A percentile compares a stretch with the other conserved stretches of the same genome.
phyloP scores from a whole-genome alignment of 2,113 vertebrate species.

The Piaya cayana region DNA sequence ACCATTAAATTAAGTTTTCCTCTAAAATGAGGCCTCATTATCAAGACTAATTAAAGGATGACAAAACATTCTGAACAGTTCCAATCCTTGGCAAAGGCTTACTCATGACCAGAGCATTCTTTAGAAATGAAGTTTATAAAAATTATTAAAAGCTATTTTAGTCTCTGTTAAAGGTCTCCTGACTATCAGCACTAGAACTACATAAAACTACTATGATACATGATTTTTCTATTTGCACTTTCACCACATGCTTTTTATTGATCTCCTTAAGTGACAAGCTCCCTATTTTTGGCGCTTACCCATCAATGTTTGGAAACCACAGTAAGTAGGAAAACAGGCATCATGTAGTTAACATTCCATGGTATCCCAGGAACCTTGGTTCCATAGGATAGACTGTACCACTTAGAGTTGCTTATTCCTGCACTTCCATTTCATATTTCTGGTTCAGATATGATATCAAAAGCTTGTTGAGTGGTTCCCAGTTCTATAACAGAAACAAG shows the following conservation, averaged over 20 bases:
- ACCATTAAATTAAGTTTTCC: slow-evolving; percentile 68
- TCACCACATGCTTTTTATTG: not conserved
- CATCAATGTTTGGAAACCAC: not conserved
- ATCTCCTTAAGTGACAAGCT: not conserved
- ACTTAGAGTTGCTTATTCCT: not conserved
- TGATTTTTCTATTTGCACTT: not conserved
- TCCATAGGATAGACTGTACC: not conserved
- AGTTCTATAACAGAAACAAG: not conserved
- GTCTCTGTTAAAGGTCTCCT: slow-evolving; percentile 31
- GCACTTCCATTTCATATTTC: not conserved
- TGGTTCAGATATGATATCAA: not conserved
- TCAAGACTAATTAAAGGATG: slow-evolving; percentile 72
- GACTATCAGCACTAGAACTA: not conserved
- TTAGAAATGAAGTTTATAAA: slow-evolving; percentile 37
- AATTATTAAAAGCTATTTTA: slow-evolving; percentile 43
- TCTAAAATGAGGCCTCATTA: slow-evolving; percentile 69
- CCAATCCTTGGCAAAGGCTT: slow-evolving; percentile 29
- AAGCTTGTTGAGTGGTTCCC: not conserved
- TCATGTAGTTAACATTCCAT: not conserved
- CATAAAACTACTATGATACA: not conserved
- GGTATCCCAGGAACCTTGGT: not conserved
- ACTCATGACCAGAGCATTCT: slow-evolving; percentile 4
- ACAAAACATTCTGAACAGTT: slow-evolving; percentile 47
- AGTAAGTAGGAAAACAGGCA: not conserved
- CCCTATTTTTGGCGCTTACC: not conserved